Evolutionary conservation across 2,113 vertebrate genomes (phyloP).

Genomic region (Tichodroma muraria): DNA sequence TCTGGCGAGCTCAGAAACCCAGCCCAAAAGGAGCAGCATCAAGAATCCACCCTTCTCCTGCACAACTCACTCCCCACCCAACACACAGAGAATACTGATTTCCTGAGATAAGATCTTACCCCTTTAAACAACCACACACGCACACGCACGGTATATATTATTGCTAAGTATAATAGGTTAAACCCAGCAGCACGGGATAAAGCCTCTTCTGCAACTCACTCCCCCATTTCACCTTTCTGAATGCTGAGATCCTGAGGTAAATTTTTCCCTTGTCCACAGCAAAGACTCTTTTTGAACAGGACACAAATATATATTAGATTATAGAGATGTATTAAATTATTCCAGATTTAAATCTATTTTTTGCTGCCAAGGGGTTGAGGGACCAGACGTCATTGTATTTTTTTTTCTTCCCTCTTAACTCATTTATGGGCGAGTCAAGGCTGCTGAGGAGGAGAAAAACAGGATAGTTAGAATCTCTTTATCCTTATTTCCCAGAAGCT

Average conservation of each 20-base stretch:
- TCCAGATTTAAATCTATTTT: constrained; percentile 75
- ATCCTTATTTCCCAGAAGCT: constrained; percentile 34
- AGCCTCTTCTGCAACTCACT: constrained; percentile 32
- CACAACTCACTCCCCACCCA: constrained; percentile 53
- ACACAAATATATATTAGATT: constrained; percentile 76
- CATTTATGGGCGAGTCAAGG: constrained; percentile 83
- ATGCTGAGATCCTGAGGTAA: constrained; percentile 62
- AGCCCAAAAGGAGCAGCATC: constrained; percentile 62
- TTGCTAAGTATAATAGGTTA: constrained; percentile 53
- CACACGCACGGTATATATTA: background rate
- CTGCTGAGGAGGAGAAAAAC: constrained; percentile 74
- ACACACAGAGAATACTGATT: constrained; percentile 57
- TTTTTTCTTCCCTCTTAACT: constrained; percentile 62
- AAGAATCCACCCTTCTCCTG: constrained; percentile 65
- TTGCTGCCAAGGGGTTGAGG: constrained; percentile 73
- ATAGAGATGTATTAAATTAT: constrained; percentile 84
- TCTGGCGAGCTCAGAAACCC: constrained; percentile 60
- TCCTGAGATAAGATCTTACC: constrained; percentile 59
- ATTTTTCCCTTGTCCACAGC: constrained; percentile 51
- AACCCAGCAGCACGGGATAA: constrained; percentile 52
- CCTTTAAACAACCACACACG: constrained; percentile 36
- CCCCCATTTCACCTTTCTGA: constrained; percentile 39
- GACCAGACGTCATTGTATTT: constrained; percentile 80
- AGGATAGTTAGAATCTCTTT: constrained; percentile 70
- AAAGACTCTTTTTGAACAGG: constrained; percentile 65